Base-by-base conservation (phyloP, 2,113 vertebrate genomes). In the Cololabis saira region DNA sequence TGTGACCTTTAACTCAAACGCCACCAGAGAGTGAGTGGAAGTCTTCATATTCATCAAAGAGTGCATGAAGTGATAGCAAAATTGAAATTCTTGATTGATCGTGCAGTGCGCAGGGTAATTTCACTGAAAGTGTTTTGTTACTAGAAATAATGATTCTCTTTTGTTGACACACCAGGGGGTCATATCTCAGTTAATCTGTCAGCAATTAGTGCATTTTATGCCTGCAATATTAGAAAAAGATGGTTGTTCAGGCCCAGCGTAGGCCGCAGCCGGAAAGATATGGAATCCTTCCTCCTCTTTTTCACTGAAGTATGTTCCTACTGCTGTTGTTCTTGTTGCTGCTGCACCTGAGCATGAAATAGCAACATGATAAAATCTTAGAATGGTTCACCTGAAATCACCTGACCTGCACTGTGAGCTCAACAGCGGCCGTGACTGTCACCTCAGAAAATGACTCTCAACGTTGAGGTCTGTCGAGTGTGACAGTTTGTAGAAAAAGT, bases 161-260 rank as follows among this genome's bases (percentile, higher is more conserved):
- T 24, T 78, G 49, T 49, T 68, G 12, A 11, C 47, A 33, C 44
- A 62, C 55, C 19, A 9, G 48, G 47, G 24, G 30, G 59, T 76
- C 37, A 65, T 77, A 80, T 77, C 11, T 51, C 12, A 16, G 21
- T 57, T 74, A 67, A 71, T 74, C 42, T 54, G 41, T 79, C 66
- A 79, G 66, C n/a, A 77, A 65, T 83, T 76, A 81, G 48, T 18
- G 15, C 40, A 56, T 67, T 11, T 67, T 65, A 59, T 65, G 21
- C 12, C 24, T 50, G 67, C 60, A 57, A 82, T 82, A 65, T 9
- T 37, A 37, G 10, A 80, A 67, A 58, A 48, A 41, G 17, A 21
- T 18, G 57, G 67, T 80, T 68, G 82, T 63, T 41, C 57, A 56
- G 44, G 63, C 16, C 12, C 45, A 11, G 11, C 44, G 1, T 17